phyloP scores from a whole-genome alignment of 2,113 vertebrate genomes.

The Prochilodus magdalenae region DNA sequence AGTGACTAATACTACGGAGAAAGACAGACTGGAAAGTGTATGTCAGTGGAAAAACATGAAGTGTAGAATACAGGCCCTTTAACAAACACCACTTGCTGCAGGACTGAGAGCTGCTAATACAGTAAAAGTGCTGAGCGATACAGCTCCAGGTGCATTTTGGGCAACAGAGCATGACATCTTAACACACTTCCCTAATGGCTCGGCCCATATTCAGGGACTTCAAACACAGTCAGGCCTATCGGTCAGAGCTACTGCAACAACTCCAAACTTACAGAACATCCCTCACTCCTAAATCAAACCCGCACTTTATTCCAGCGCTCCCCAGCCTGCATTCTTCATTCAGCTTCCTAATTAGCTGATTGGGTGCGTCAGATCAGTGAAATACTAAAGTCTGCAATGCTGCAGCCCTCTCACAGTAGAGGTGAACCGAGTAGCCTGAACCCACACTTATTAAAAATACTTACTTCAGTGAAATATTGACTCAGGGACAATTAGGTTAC shows the following conservation, averaged over 20 bases:
- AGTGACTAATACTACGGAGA: too few species aligned
- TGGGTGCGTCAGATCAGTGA: too few species aligned
- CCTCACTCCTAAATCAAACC: background rate
- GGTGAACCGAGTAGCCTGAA: too few species aligned
- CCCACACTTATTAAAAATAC: too few species aligned
- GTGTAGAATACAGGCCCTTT: too few species aligned
- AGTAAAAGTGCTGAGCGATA: background rate
- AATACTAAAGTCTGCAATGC: too few species aligned
- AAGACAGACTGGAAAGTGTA: too few species aligned
- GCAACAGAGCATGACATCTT: constrained; percentile 26
- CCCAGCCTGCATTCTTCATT: background rate
- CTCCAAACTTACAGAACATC: background rate
- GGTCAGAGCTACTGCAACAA: background rate
- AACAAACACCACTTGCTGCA: background rate
- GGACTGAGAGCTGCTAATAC: constrained; percentile 3
- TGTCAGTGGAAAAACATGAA: too few species aligned
- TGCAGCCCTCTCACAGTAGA: too few species aligned
- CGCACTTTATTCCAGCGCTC: background rate
- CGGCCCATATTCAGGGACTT: constrained; percentile 13
- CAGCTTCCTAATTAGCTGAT: too few species aligned
- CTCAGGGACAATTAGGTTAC: too few species aligned
- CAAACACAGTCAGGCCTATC: background rate
- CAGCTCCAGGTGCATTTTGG: background rate
- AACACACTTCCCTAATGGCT: constrained; percentile 31
- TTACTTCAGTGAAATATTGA: too few species aligned